phyloP scores from a whole-genome alignment of 2,113 vertebrate genomes.

The Glaucomys volans region DNA sequence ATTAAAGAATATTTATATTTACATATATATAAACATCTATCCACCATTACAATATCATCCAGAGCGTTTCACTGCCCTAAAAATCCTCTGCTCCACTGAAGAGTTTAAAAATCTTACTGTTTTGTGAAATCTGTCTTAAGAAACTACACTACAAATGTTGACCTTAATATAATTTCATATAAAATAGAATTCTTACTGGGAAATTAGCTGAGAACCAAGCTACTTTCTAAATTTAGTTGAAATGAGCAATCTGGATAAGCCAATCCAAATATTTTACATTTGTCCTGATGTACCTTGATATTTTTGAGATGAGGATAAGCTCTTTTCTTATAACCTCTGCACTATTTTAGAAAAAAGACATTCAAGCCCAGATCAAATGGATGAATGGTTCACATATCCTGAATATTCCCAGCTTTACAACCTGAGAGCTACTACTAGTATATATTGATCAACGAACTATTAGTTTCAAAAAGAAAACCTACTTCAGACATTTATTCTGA shows the following conservation, averaged over 20 bases:
- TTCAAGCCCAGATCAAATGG: not conserved
- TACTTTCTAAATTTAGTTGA: not conserved
- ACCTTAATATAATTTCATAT: not conserved
- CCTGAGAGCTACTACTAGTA: not conserved
- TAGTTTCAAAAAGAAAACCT: constrained; percentile 26
- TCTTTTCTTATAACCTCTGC: not conserved
- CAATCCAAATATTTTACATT: not conserved
- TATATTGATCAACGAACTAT: not conserved
- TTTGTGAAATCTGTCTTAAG: constrained; percentile 46
- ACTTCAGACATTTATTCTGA: constrained; percentile 39
- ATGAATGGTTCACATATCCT: not conserved
- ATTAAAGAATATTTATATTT: no score
- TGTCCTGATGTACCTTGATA: not conserved
- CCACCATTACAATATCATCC: not conserved
- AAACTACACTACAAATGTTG: not conserved
- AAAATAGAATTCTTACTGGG: not conserved
- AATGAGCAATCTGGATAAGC: not conserved
- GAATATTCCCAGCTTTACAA: constrained; percentile 9
- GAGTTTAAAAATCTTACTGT: constrained; percentile 9
- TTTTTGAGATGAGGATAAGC: not conserved
- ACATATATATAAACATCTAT: not conserved
- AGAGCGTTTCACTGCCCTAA: not conserved
- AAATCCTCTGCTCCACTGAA: not conserved
- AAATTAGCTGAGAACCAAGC: constrained; percentile 8
- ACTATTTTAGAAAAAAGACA: not conserved